phyloP scores from a whole-genome alignment of 1,140 invertebrate species.

The Euschistus heros region DNA sequence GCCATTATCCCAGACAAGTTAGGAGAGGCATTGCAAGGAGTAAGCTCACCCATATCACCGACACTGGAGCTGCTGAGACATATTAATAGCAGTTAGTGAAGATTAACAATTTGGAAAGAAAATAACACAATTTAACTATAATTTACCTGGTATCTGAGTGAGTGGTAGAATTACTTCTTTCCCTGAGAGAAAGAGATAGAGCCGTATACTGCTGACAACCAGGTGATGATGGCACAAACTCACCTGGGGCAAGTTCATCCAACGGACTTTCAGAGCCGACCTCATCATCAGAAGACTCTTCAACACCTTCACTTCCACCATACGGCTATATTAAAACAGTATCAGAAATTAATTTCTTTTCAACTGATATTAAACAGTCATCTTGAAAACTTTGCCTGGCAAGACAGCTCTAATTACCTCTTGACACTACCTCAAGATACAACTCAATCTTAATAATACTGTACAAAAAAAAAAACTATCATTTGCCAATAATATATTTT shows the following conservation, averaged over 20 bases:
- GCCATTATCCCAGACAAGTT: constrained; percentile 57
- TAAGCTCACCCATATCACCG: constrained; percentile 76
- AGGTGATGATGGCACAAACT: constrained; percentile 36
- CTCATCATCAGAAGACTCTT: constrained; percentile 87
- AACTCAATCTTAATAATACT: too few relatives aligned
- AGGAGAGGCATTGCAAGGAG: constrained; percentile 74
- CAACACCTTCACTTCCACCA: constrained; percentile 40
- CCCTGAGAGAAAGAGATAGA: constrained; percentile 44
- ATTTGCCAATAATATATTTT: too few relatives aligned
- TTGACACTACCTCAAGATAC: too few relatives aligned
- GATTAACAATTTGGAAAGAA: background rate
- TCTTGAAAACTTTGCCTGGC: too few relatives aligned
- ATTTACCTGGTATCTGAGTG: constrained; percentile 55
- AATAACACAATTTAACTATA: background rate
- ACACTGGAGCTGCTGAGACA: constrained; percentile 62
- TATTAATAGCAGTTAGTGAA: background rate
- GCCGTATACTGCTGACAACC: constrained; percentile 44
- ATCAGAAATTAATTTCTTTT: too few relatives aligned
- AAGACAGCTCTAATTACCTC: too few relatives aligned
- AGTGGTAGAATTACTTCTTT: constrained; percentile 50
- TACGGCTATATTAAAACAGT: background rate
- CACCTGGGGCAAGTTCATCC: constrained; percentile 49
- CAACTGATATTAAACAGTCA: too few relatives aligned
- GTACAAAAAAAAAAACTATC: too few relatives aligned
- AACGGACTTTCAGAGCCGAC: constrained; percentile 74